Evolutionary conservation across 1,140 invertebrate species (phyloP).

Genomic region (Sinella curviseta): DNA sequence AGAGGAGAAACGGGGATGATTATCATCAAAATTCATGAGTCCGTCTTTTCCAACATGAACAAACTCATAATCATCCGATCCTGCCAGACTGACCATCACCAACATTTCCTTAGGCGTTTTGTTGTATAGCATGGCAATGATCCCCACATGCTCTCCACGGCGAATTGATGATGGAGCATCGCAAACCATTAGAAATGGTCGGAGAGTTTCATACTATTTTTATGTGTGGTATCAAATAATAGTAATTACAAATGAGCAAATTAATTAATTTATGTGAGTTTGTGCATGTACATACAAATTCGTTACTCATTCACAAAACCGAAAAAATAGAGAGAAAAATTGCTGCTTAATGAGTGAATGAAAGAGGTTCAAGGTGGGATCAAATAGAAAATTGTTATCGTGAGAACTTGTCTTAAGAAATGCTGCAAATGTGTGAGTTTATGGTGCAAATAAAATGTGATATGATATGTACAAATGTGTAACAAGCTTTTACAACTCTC

Average conservation of each 20-base stretch:
- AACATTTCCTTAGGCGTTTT: constrained; percentile 55
- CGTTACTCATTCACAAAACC: no score
- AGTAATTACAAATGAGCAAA: no score
- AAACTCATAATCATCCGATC: constrained; percentile 60
- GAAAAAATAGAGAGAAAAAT: not conserved
- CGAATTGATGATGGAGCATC: constrained; percentile 59
- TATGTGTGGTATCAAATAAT: constrained; percentile 16
- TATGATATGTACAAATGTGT: not conserved
- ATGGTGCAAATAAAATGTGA: no score
- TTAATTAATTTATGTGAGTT: no score
- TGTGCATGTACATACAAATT: no score
- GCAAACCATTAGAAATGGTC: constrained; percentile 62
- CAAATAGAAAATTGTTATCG: not conserved
- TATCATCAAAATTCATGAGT: constrained; percentile 59
- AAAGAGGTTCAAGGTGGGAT: not conserved
- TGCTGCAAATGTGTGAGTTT: no score
- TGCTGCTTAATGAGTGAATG: not conserved
- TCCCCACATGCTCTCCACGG: constrained; percentile 63
- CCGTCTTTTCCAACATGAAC: constrained; percentile 62
- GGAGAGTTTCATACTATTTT: constrained; percentile 58
- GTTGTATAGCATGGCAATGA: constrained; percentile 62
- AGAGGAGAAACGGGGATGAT: constrained; percentile 49
- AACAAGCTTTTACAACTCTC: no score
- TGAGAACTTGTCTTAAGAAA: not conserved
- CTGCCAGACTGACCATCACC: constrained; percentile 52